Evolutionary conservation across 2,888 invertebrate species (phyloP), one percentile per base, ranked within the genome.

Genomic region (Amphimallon solstitiale): DNA sequence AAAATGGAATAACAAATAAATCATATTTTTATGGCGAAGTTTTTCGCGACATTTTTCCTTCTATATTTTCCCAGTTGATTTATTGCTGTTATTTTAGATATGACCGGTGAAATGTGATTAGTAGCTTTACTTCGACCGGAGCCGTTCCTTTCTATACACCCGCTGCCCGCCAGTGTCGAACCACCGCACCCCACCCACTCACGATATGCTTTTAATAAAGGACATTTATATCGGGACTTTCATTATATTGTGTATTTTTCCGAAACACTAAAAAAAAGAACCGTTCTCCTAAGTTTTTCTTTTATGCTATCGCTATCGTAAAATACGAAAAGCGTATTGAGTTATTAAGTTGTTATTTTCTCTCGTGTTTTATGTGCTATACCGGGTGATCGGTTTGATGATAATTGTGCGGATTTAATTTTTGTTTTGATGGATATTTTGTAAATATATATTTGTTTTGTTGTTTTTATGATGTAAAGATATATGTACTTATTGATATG

Each of bases 1-100:
- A 64, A 64, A 59, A 64, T 37, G 63, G 63, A 70, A 72, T 70
- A 72, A 72, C 72, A 72, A 69, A 72, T 72, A 72, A 72, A 72
- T 72, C 72, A 72, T 69, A 70, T 70, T 68, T 66, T 68, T 70
- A 66, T 67, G 56, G 63, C 38, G 19, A 21, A 35, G 52, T 60
- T 65, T 68, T 68, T 65, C 59, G 63, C 68, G 64, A 61, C 62
- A 61, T 66, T 69, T 56, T 61, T 17, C 56, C 46, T 48, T 15
- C 48, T 29, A 37, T 40, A 29, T 66, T 66, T 66, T 56, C 52
- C n/a, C 48, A 60, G 52, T 40, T 51, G 61, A 65, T 65, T 65
- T 65, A 65, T 65, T 19, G 52, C 61, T 43, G 60, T 61, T 65
- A 61, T 65, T 65, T 65, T 65, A 65, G 65, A 65, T 65, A 61